Conservation (phyloP, 2,113 vertebrate species). For the Hippocampus guttulatus region DNA sequence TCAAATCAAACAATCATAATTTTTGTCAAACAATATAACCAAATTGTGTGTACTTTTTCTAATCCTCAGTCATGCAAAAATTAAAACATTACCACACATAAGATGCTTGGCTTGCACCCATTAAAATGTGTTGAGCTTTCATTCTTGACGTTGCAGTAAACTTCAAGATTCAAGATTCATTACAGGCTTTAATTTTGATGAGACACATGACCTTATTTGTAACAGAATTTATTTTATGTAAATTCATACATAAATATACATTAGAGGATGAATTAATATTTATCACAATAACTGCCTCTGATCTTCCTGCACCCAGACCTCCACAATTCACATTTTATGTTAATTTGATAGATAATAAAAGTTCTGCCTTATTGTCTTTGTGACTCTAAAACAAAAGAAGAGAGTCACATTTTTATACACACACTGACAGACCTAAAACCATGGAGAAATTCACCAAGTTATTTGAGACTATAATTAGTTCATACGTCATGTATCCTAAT, state of each 20-base stretch:
- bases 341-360: conserved; percentile 12
- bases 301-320: conserved; percentile 1
- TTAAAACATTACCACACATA: no score
- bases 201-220: not conserved
- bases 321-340: conserved; percentile 8
- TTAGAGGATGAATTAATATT: not conserved
- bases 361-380: not conserved
- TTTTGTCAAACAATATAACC: not conserved
- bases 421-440: not conserved
- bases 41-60: not conserved
- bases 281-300: not conserved
- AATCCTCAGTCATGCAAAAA: not conserved
- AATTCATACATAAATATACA: not conserved
- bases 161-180: not conserved
- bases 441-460: conserved; percentile 14
- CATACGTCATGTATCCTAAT: conserved; percentile 21
- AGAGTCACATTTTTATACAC: not conserved
- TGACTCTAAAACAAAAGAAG: not conserved
- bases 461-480: conserved; percentile 19
- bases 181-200: not conserved
- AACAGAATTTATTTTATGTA: not conserved
- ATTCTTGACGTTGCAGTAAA: not conserved
- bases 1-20: not conserved
- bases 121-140: not conserved
- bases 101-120: not conserved